phyloP scores from a whole-genome alignment of 1,140 invertebrate species.

The Vanessa tameamea region DNA sequence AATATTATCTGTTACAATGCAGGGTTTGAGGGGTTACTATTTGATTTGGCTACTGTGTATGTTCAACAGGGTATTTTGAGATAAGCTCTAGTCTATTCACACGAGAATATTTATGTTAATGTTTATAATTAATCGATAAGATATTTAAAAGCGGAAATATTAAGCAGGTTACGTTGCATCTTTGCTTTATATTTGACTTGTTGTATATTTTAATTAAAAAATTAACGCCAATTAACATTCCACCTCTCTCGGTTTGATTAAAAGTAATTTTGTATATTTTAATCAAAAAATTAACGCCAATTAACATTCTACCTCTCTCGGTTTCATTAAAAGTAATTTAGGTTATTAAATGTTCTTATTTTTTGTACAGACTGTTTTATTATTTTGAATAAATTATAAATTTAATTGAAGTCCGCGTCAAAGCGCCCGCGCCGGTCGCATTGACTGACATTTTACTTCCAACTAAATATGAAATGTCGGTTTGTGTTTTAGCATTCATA shows the following conservation, averaged over 20 bases:
- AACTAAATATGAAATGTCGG: background rate
- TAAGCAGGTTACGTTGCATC: background rate
- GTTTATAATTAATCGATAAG: background rate
- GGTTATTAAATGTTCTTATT: background rate
- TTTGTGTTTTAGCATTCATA: background rate
- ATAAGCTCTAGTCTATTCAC: constrained; percentile 18
- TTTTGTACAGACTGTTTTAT: background rate
- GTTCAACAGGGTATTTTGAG: constrained; percentile 6
- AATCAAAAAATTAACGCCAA: background rate
- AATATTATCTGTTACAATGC: constrained; percentile 44
- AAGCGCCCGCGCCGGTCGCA: background rate
- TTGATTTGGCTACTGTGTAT: constrained; percentile 40
- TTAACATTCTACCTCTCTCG: background rate
- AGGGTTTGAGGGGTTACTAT: constrained; percentile 33
- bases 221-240: background rate
- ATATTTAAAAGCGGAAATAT: background rate
- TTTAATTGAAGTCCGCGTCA: background rate
- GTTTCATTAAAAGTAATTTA: background rate
- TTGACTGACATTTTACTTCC: background rate
- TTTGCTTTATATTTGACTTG: background rate
- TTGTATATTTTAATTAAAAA: background rate
- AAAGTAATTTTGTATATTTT: background rate
- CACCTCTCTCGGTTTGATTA: background rate
- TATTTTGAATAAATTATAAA: constrained; percentile 5
- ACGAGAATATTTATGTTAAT: constrained; percentile 8